These are phyloP conservation scores for Campylorhamphus procurvoides DNA, from an alignment of 2,113 vertebrate species.

Conservation along the genomic window DNA sequence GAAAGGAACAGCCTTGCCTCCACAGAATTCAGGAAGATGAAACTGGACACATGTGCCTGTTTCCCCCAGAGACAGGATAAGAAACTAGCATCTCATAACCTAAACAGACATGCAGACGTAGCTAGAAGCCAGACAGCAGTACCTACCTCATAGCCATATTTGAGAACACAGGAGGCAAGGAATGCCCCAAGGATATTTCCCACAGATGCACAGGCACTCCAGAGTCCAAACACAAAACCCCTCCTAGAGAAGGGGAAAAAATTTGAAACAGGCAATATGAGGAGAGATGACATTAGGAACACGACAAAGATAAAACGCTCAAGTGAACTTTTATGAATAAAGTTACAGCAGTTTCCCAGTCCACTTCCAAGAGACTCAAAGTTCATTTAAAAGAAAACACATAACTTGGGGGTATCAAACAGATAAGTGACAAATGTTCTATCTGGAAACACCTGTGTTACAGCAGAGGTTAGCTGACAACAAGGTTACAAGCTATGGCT, in stretches of 20 bases:
- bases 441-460: not conserved
- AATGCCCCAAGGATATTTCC: constrained; percentile 96
- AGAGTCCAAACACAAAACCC: constrained; percentile 94
- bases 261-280: not conserved
- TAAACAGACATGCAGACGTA: not conserved
- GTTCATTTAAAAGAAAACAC: not conserved
- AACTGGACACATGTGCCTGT: not conserved
- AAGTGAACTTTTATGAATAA: not conserved
- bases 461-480: not conserved
- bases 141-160: constrained; percentile 93
- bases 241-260: constrained; percentile 73
- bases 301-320: not conserved
- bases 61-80: not conserved
- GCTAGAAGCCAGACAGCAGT: not conserved
- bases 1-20: not conserved
- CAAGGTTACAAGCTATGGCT: not conserved
- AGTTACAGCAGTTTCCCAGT: not conserved
- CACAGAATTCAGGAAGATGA: not conserved
- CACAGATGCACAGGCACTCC: constrained; percentile 96
- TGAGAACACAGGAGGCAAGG: constrained; percentile 91
- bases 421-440: not conserved
- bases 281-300: not conserved
- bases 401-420: not conserved
- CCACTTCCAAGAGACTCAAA: not conserved
- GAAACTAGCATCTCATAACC: not conserved